Evolutionary conservation across 1,140 invertebrate species (phyloP).

Genomic region (Phortica variegata): DNA sequence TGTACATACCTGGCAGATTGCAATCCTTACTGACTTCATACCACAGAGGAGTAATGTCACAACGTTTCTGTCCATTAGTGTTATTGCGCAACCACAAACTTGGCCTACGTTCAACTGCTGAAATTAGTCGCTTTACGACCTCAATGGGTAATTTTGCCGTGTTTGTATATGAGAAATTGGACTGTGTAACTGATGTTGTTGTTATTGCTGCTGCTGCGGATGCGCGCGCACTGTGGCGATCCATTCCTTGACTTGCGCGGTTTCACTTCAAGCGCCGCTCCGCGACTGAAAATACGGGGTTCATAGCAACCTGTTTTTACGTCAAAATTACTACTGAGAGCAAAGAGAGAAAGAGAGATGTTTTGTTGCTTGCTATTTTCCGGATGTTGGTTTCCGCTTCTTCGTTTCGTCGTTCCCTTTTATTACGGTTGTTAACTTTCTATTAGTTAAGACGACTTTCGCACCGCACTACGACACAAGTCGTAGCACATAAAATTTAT

Average conservation of each 20-base stretch:
- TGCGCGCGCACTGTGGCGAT: no score
- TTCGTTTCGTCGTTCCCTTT: slow-evolving; percentile 26
- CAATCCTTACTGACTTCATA: slow-evolving; percentile 46
- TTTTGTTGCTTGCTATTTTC: slow-evolving; percentile 25
- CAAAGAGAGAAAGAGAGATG: slow-evolving; percentile 3
- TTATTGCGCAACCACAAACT: slow-evolving; percentile 42
- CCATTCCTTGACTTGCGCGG: slow-evolving; percentile 30
- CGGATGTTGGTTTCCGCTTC: slow-evolving; percentile 50
- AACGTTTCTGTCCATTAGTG: slow-evolving; percentile 38
- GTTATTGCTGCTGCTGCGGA: slow-evolving; percentile 21
- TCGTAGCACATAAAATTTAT: no score
- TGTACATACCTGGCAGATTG: slow-evolving; percentile 40
- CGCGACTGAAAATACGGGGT: slow-evolving; percentile 31
- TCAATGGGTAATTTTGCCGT: slow-evolving; percentile 47
- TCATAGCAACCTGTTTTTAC: slow-evolving; percentile 6
- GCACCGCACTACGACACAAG: no score
- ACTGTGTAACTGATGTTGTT: slow-evolving; percentile 23
- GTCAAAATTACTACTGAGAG: neutral
- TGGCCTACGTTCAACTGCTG: slow-evolving; percentile 40
- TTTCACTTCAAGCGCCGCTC: slow-evolving; percentile 42
- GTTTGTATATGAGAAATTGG: slow-evolving; percentile 33
- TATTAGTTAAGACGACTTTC: no score
- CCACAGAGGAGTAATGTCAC: slow-evolving; percentile 46
- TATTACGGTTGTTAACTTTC: slow-evolving; percentile 47
- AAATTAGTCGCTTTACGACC: slow-evolving; percentile 43